These are phyloP conservation scores for Mechanitis messenoides DNA, from an alignment of 2,888 invertebrate genomes.

Conservation along the genomic window DNA sequence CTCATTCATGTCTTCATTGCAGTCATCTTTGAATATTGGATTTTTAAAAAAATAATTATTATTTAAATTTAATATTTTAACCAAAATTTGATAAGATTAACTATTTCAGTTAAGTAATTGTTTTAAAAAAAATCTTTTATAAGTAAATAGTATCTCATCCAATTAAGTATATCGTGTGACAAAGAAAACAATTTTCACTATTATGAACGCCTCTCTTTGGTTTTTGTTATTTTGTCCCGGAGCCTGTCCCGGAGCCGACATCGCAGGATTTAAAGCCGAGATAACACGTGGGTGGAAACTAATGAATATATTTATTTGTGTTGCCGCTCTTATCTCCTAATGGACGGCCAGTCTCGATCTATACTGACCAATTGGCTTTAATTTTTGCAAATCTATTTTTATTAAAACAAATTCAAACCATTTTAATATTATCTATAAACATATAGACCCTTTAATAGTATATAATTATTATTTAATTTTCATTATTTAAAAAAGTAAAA, in stretches of 20 bases:
- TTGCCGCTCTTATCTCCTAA: slow-evolving; percentile 56
- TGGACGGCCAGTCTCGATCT: slow-evolving; percentile 29
- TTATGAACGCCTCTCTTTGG: slow-evolving; percentile 15
- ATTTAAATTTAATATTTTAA: no score
- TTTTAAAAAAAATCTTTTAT: background rate
- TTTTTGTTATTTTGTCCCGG: slow-evolving; percentile 44
- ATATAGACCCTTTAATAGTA: no score
- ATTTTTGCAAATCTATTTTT: background rate
- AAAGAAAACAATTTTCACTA: slow-evolving; percentile 32
- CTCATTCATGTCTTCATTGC: no score
- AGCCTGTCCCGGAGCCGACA: slow-evolving; percentile 60
- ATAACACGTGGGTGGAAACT: slow-evolving; percentile 74
- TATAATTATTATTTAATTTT: no score
- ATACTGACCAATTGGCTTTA: background rate
- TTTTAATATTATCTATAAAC: background rate
- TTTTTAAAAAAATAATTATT: no score
- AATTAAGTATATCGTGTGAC: slow-evolving; percentile 30
- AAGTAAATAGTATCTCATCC: slow-evolving; percentile 12
- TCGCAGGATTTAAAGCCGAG: slow-evolving; percentile 69
- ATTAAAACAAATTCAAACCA: background rate
- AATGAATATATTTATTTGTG: slow-evolving; percentile 76
- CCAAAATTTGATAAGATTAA: no score
- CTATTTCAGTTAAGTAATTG: no score
- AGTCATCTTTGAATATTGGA: no score
- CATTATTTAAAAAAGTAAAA: no score